A percentile compares a stretch with the other conserved stretches of the same genome.
These are phyloP conservation scores for Pterocles gutturalis DNA, from an alignment of 2,113 vertebrate species.

Conservation along the genomic window DNA sequence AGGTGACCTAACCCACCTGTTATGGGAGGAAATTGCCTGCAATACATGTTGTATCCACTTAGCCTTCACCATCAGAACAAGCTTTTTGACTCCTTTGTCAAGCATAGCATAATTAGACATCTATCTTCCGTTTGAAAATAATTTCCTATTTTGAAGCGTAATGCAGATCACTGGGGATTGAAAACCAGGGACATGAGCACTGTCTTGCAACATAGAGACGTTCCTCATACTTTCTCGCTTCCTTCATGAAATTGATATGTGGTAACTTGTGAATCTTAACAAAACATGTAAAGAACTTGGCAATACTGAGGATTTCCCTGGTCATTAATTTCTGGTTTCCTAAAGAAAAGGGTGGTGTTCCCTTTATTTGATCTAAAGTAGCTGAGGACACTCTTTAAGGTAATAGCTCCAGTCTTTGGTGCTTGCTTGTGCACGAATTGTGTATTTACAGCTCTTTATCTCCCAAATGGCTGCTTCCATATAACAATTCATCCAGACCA, in stretches of 20 bases:
- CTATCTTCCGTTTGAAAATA: neutral
- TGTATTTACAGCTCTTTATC: neutral
- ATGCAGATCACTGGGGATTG: neutral
- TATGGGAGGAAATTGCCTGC: neutral
- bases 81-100: neutral
- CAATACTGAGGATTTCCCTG: neutral
- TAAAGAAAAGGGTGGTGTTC: neutral
- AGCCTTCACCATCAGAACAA: neutral
- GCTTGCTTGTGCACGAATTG: neutral
- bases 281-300: neutral
- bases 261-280: neutral
- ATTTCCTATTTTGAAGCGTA: neutral
- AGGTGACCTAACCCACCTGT: neutral
- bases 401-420: neutral
- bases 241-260: neutral
- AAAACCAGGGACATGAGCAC: neutral
- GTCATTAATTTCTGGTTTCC: neutral
- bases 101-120: fast-evolving
- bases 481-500: neutral
- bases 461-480: neutral
- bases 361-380: neutral
- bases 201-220: neutral
- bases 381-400: neutral
- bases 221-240: neutral
- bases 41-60: neutral